Conservation (phyloP, 2,888 invertebrate genomes). For the Phortica magna region DNA sequence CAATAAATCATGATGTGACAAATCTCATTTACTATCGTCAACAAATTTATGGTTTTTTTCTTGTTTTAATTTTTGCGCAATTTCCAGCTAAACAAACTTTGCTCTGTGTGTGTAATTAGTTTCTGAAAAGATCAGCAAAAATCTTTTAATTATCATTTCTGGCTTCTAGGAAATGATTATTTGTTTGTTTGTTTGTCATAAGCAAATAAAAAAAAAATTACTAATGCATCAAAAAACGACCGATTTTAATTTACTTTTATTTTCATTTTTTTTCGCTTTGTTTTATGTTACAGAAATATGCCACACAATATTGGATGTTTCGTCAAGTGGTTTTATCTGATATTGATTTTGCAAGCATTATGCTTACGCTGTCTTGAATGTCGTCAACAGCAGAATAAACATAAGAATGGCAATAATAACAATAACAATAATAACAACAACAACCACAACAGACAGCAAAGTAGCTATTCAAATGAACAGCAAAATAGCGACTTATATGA, state of each 20-base stretch:
- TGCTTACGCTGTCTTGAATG: constrained; percentile 63
- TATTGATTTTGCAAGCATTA: constrained; percentile 61
- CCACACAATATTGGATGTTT: constrained; percentile 58
- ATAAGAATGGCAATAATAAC: constrained; percentile 53
- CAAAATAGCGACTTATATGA: constrained; percentile 47
- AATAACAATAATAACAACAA: constrained; percentile 46
- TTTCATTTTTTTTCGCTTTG: constrained; percentile 33
- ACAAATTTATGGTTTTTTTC: neutral
- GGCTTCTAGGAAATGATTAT: neutral
- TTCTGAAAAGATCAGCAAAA: constrained; percentile 2
- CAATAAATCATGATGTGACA: neutral
- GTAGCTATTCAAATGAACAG: constrained; percentile 53
- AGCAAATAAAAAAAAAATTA: neutral
- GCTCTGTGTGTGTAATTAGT: neutral
- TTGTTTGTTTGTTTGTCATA: neutral
- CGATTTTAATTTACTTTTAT: constrained; percentile 31
- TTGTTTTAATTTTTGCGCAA: neutral
- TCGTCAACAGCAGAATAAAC: constrained; percentile 62
- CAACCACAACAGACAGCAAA: constrained; percentile 28
- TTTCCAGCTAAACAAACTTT: neutral
- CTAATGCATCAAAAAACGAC: neutral
- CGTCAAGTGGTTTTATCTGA: constrained; percentile 66
- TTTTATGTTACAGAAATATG: constrained; percentile 55
- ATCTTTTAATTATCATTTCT: neutral
- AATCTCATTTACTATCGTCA: neutral